A percentile compares a stretch with the other conserved stretches of the same genome.
Conservation (phyloP, 2,888 invertebrate species). For the Notodonta ziczac region DNA sequence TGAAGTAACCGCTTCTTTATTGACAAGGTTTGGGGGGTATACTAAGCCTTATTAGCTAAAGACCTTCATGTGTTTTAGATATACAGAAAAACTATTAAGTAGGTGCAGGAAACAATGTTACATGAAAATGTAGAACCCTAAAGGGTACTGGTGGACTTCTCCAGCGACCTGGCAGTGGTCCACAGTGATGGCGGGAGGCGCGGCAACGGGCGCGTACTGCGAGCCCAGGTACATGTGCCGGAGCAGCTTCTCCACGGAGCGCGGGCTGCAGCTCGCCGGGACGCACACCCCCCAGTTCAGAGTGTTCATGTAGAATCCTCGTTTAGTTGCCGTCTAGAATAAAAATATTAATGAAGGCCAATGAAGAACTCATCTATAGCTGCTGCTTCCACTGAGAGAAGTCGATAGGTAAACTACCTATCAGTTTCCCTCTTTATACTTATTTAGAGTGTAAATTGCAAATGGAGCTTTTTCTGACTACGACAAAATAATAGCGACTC, state of each 20-base stretch:
- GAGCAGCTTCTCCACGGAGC: conserved; percentile 34
- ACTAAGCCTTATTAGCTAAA: no score
- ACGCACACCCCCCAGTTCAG: conserved; percentile 42
- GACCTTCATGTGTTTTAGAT: no score
- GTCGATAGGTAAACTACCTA: no score
- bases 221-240: conserved; percentile 17
- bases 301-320: background rate
- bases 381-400: background rate
- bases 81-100: no score
- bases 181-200: conserved; percentile 27
- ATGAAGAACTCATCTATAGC: background rate
- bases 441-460: no score
- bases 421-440: no score
- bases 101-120: conserved; percentile 17
- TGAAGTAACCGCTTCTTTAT: no score
- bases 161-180: conserved; percentile 37
- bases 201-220: conserved; percentile 27
- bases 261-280: conserved; percentile 35
- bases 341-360: background rate
- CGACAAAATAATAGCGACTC: conserved; percentile 15
- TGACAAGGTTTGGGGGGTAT: no score
- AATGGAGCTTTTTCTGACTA: no score
- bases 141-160: conserved; percentile 8
- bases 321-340: background rate
- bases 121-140: conserved; percentile 38